Evolutionary conservation across 2,113 vertebrate genomes (phyloP), one percentile per base, ranked within the genome.

Genomic region (Platysteira castanea): DNA sequence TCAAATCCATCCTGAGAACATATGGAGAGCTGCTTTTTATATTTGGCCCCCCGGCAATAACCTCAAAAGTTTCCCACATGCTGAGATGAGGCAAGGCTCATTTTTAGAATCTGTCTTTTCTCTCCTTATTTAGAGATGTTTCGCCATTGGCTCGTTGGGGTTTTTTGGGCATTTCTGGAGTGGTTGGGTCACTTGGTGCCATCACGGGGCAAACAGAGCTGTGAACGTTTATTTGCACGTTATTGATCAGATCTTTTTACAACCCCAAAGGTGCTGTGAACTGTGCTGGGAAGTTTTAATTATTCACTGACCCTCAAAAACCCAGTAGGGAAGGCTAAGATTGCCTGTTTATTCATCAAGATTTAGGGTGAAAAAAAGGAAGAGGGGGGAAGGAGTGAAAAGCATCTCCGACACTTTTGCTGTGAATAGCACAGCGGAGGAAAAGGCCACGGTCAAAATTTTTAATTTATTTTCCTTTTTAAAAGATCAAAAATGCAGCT

Each of bases 1-100:
- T 54, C 59, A 70, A 77, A 94, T 84, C 77, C 5, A 70, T 88
- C 87, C 59, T 11, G 52, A 73, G 54, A 93, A 74, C 85, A 74
- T 90, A 80, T 44, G 82, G 42, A 96, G 89, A 69, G 50, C 31
- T 74, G 50, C 33, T 79, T 95, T 96, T 87, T 84, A 49, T 74
- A 85, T 79, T 87, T 87, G 84, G 68, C 76, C 88, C 89, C 88
- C 75, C 17, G 44, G 87, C 59, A 90, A 27, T 63, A 96, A 87
- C 84, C 90, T 94, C 95, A 80, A 15, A 30, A 65, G 21, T 83
- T 92, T 83, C 91, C 84, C 89, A 90, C 87, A 91, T 54, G 87
- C 39, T 74, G 49, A 73, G 87, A 79, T 2, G 50, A 96, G 94
- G 15, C 67, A 73, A 22, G 17, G 47, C 23, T 91, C 74, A 26